These are phyloP conservation scores for Catharus minimus DNA, from an alignment of 2,113 vertebrate species.

Conservation along the genomic window DNA sequence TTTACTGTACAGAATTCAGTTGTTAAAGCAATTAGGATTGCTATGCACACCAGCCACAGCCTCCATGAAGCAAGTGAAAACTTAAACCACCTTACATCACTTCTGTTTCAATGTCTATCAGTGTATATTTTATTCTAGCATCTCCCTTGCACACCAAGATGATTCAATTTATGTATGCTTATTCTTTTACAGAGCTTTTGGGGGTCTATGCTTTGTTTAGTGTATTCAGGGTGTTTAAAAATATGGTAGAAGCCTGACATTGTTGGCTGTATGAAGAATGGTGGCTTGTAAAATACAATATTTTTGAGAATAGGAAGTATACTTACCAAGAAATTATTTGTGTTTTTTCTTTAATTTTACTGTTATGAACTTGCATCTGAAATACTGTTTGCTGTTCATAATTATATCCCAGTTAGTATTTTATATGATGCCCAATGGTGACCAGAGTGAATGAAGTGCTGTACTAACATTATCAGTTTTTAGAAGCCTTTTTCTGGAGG, in stretches of 20 bases:
- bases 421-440: background rate
- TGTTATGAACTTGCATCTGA: background rate
- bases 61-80: background rate
- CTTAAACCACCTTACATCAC: background rate
- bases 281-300: background rate
- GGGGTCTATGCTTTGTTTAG: background rate
- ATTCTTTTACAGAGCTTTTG: background rate
- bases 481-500: background rate
- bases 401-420: background rate
- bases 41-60: background rate
- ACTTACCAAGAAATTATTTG: background rate
- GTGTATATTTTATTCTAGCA: background rate
- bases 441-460: background rate
- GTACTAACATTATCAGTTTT: background rate
- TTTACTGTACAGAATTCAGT: constrained; percentile 5
- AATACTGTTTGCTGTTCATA: background rate
- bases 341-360: background rate
- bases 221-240: background rate
- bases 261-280: background rate
- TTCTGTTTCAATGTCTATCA: background rate
- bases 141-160: background rate
- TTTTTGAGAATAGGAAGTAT: background rate
- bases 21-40: constrained; percentile 33
- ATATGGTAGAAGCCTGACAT: background rate
- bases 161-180: background rate